Base-by-base conservation (phyloP, 2,888 invertebrate species). In the Drosophila anceps region DNA sequence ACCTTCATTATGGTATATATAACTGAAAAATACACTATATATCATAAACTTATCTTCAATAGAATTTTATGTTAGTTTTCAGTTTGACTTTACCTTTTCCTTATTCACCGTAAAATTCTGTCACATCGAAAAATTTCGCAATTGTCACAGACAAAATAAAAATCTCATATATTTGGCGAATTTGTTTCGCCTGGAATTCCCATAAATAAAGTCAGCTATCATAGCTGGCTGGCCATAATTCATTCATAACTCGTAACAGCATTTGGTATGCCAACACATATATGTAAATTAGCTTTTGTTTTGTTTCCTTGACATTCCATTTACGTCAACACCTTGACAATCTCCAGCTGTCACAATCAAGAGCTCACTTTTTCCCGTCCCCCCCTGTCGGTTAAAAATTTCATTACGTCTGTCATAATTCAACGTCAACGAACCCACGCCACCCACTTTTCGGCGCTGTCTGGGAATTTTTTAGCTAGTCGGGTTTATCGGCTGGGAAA, bases 371-470 rank as follows among this genome's bases (percentile, higher is more conserved):
- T 18, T 59, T 61, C 76, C 55, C 12, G 1, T 7, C 39, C 31
- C 35, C 44, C 35, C n/a, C 27, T 24, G 2, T 5, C 10, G 35
- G 15, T 5, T 35, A 79, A 82, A 78, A 86, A 81, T 73, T 88
- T 88, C 89, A 84, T 88, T 84, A 84, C 61, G 72, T 81, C 79
- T 57, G 73, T 86, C 84, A 86, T 84, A 84, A 88, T 72, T 84
- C 89, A 84, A 78, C 71, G 78, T 76, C 83, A 84, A 46, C 44
- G 44, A 0, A 44, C n/a, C n/a, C n/a, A 39, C 9, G 9, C 13
- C n/a, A 27, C 53, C 44, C 43, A 18, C 43, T 18, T 20, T 20
- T 20, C 20, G 43, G 31, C 31, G 50, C 50, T 51, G 66, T 63
- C 78, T 68, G 68, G 46, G 54, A 65, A 62, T 62, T 63, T 37